Evolutionary conservation across 2,113 vertebrate species (phyloP).

Genomic region (Mustela nigripes): DNA sequence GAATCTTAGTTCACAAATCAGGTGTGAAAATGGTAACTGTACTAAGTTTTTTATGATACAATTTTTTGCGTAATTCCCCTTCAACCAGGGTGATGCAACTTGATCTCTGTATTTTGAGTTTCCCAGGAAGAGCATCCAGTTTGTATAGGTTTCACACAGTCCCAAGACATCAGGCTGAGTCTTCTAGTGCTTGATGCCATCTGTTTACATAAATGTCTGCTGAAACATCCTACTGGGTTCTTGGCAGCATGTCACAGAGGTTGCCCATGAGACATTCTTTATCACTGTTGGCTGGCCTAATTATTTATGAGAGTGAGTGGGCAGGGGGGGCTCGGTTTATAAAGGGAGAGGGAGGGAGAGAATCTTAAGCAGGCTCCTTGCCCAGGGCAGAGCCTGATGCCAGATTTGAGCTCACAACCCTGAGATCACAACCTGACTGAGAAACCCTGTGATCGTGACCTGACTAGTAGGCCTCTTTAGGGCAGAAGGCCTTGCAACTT

Average conservation of each 20-base stretch:
- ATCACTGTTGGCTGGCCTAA: neutral
- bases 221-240: neutral
- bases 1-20: constrained; percentile 26
- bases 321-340: no score
- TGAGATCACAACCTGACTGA: neutral
- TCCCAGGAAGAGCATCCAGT: neutral
- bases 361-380: neutral
- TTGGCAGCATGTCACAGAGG: neutral
- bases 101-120: neutral
- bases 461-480: neutral
- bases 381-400: neutral
- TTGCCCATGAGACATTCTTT: neutral
- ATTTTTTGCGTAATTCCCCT: neutral
- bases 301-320: no score
- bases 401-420: neutral
- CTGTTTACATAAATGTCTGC: neutral
- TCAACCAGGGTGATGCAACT: neutral
- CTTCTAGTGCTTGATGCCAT: neutral
- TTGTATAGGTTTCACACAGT: neutral
- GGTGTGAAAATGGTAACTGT: neutral
- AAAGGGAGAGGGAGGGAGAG: neutral
- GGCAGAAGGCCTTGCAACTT: neutral
- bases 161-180: neutral
- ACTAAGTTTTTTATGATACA: neutral
- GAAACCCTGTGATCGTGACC: neutral